phyloP scores from a whole-genome alignment of 2,113 vertebrate species.

The Phoenicopterus ruber region DNA sequence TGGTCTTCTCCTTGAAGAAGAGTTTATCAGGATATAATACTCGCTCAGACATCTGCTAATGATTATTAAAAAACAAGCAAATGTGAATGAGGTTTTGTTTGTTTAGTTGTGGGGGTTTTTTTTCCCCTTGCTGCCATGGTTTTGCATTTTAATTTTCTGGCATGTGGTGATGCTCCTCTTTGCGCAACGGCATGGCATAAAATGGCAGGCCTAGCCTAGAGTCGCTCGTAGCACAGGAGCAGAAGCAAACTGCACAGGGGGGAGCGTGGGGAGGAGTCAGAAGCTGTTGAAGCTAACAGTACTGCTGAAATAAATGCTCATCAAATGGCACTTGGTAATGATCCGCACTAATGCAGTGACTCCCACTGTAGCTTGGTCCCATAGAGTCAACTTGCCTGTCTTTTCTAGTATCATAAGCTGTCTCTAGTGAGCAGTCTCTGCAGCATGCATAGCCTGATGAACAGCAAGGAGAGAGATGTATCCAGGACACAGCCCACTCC shows the following conservation, averaged over 20 bases:
- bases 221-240: not conserved
- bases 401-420: not conserved
- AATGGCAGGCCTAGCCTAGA: not conserved
- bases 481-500: not conserved
- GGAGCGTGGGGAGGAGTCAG: rapidly evolving
- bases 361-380: not conserved
- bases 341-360: rapidly evolving
- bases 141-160: not conserved
- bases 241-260: not conserved
- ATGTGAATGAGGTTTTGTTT: not conserved
- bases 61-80: not conserved
- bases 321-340: not conserved
- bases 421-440: not conserved
- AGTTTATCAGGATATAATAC: not conserved
- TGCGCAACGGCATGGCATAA: not conserved
- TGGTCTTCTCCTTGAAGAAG: not conserved
- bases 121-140: not conserved
- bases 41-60: not conserved
- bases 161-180: not conserved
- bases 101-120: too few relatives aligned
- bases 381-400: not conserved
- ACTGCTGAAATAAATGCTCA: not conserved
- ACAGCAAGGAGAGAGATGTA: not conserved
- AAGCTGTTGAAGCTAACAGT: not conserved
- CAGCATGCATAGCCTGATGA: not conserved